phyloP scores from a whole-genome alignment of 1,140 invertebrate genomes.

The Cyphomyrmex costatus region DNA sequence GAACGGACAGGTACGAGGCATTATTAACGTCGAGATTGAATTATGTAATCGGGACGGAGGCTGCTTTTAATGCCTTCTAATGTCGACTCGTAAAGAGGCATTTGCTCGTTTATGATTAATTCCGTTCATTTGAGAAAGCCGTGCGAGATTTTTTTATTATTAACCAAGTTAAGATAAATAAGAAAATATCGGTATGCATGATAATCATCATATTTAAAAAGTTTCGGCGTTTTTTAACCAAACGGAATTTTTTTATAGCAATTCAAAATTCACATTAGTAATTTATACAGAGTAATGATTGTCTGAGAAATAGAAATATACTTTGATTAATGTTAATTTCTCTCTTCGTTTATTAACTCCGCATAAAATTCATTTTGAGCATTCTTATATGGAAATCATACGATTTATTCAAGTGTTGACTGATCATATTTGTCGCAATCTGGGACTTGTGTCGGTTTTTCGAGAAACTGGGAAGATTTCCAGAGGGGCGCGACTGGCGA shows the following conservation, averaged over 20 bases:
- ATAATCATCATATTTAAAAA: background rate
- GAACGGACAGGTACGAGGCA: slow-evolving; percentile 34
- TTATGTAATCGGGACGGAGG: slow-evolving; percentile 52
- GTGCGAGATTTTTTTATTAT: background rate
- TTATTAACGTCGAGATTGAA: slow-evolving; percentile 61
- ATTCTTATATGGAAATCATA: background rate
- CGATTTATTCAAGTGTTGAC: background rate
- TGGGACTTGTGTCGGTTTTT: slow-evolving; percentile 21
- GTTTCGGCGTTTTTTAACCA: background rate
- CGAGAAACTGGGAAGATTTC: slow-evolving; percentile 33
- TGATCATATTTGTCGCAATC: slow-evolving; percentile 21
- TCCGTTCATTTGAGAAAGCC: slow-evolving; percentile 14
- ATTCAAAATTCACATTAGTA: background rate
- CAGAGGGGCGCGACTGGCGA: slow-evolving; percentile 20
- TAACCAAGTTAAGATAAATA: background rate
- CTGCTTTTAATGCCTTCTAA: slow-evolving; percentile 46
- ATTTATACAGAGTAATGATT: background rate
- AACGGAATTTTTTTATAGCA: background rate
- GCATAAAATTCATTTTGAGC: background rate
- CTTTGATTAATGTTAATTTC: background rate
- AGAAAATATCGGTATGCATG: background rate
- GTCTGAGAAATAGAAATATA: background rate
- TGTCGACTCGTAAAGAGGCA: slow-evolving; percentile 3
- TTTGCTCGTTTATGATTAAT: slow-evolving; percentile 21
- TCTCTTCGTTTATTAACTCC: background rate